Percentiles rank a stretch among this genome's conserved stretches.
These are phyloP conservation scores for Pica pica DNA, from an alignment of 2,113 vertebrate species.

Conservation along the genomic window DNA sequence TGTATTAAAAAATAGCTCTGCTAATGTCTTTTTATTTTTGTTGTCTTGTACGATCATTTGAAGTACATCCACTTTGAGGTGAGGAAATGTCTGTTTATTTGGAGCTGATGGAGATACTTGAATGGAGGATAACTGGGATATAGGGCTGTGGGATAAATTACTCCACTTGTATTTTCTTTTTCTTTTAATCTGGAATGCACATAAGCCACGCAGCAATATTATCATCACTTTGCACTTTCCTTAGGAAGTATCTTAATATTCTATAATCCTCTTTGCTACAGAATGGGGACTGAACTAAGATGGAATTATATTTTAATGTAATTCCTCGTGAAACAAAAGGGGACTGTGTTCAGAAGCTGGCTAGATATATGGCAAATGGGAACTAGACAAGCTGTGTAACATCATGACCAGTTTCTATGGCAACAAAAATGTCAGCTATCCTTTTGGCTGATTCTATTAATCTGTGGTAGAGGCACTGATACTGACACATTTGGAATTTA, in stretches of 20 bases:
- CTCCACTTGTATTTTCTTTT: constrained; percentile 41
- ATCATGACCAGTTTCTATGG: constrained; percentile 82
- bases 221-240: constrained; percentile 64
- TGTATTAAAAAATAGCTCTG: constrained; percentile 49
- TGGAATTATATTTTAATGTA: constrained; percentile 74
- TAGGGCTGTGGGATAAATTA: constrained; percentile 46
- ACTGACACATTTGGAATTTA: constrained; percentile 73
- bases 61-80: not conserved
- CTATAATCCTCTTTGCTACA: constrained; percentile 67
- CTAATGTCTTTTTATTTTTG: constrained; percentile 1
- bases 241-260: constrained; percentile 65
- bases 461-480: constrained; percentile 71
- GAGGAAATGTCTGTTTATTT: constrained; percentile 1
- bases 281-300: constrained; percentile 61
- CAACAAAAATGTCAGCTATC: constrained; percentile 86
- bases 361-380: constrained; percentile 73
- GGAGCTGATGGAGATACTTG: constrained; percentile 42
- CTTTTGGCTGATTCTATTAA: constrained; percentile 80
- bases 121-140: constrained; percentile 38
- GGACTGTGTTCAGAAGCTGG: constrained; percentile 65
- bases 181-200: constrained; percentile 49
- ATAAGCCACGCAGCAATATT: constrained; percentile 45
- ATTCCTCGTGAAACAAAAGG: constrained; percentile 78
- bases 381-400: constrained; percentile 73
- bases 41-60: not conserved